Base-by-base conservation (phyloP, 2,113 vertebrate genomes). In the Sturnus vulgaris region DNA sequence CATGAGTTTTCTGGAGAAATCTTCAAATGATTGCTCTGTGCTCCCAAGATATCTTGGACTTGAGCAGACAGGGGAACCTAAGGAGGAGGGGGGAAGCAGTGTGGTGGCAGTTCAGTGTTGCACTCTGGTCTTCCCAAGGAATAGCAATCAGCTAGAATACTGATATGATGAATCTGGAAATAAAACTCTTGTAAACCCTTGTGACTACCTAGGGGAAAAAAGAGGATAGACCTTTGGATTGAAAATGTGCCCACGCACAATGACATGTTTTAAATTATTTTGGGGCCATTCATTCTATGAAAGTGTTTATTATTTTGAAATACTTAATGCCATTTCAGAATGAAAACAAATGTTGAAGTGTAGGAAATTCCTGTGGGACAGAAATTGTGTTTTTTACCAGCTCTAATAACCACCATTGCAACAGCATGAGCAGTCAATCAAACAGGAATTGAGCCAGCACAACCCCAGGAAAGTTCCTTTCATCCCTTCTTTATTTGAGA, bases 381-480 rank as follows among this genome's bases (percentile, higher is more conserved):
- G 68, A 94, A 94, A 73, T 49, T 88, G 66, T 89, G 86, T 86
- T 94, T 97, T 95, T 95, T 89, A 96, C 88, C 96, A 92, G 88
- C 87, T 93, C 82, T 96, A 96, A 96, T 94, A 95, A 97, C 92
- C 71, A 93, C 82, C 82, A 93, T 88, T 0, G 10, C 95, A 96
- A 92, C 95, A 96, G 93, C 95, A 94, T 92, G 94, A 97, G 93
- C 94, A 96, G 93, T 95, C 95, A 96, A 94, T 97, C 94, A 97
- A 96, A 96, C 71, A 96, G 92, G 95, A 96, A 96, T 24, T 88
- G 93, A 97, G 96, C 95, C 94, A 97, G 86, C 94, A 88, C 94
- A 94, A 95, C 95, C 95, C 93, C 94, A 96, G 94, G 96, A 97
- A 96, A 96, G 94, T 95, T 97, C 92, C 94, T 97, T 96, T 97